Base-by-base conservation (phyloP, 2,113 vertebrate species). In the Trinectes maculatus region DNA sequence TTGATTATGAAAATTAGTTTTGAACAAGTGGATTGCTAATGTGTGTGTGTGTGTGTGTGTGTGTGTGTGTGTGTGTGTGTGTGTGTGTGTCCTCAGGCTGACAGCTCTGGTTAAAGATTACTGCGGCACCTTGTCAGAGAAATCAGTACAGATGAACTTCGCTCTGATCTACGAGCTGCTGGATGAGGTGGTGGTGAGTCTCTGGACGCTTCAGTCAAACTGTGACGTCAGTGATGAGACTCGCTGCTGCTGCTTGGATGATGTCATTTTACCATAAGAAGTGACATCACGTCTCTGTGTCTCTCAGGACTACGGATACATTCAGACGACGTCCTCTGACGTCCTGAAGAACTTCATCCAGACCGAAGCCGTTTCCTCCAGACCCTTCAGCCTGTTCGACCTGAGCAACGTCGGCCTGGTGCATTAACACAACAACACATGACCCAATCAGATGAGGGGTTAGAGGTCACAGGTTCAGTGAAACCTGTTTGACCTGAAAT, bases 341-440 rank as follows among this genome's bases (percentile, higher is more conserved):
- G 85, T 97, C 43, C 89, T 98, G 79, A 94, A 94, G 79, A 96
- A 95, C 79, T 95, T 96, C 82, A 94, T 97, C 80, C 96, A 98
- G 85, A 94, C 90, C 0, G 95, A 97, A 37, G 94, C 95, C 0
- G 93, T 93, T 11, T 89, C 91, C 67, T 92, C 93, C 71, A 93
- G 92, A 53, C 94, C 93, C 0, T 95, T 96, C 87, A 96, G 93
- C 73, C 91, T 97, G 18, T 95, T 98, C 22, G 95, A 96, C 82
- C 93, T 96, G 82, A 94, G 94, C 71, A 95, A 94, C 1, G 91
- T 96, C 0, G 95, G 94, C 5, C 70, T 96, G 94, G 96, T 96
- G 24, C 8, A 55, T 54, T 1, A 3, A 19, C 39, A 25, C 8
- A 5, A 3, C 18, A 12, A 22, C 16, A n/a, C n/a, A n/a, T n/a